Evolutionary conservation across 2,113 vertebrate genomes (phyloP).

Genomic region (Ceyx margarethae): DNA sequence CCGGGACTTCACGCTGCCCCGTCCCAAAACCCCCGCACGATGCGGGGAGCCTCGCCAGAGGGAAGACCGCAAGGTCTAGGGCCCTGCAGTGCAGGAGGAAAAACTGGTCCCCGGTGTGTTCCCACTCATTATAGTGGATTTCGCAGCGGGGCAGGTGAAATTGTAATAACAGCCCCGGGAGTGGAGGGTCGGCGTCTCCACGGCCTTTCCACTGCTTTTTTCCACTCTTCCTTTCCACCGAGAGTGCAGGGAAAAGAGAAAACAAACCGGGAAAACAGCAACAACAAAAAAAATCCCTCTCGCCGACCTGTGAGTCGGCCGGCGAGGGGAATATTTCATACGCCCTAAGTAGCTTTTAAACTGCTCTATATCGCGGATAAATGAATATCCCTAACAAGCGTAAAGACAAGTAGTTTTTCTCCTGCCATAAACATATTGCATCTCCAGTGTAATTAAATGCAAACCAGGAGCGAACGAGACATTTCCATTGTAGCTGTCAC

Average conservation of each 20-base stretch:
- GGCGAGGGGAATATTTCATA: constrained; percentile 6
- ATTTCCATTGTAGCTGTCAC: constrained; percentile 74
- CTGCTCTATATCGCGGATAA: not conserved
- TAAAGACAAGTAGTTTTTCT: constrained; percentile 63
- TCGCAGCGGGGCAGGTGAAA: not conserved
- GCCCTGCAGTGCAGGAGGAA: not conserved
- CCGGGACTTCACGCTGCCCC: not conserved
- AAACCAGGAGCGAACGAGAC: constrained; percentile 67
- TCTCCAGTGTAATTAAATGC: constrained; percentile 72
- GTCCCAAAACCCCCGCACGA: not conserved
- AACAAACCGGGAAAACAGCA: not conserved
- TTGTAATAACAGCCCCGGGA: not conserved
- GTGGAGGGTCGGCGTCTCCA: not conserved
- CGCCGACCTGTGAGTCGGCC: not conserved
- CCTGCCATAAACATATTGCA: constrained; percentile 67
- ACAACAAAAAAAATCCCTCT: not conserved
- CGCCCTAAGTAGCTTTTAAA: constrained; percentile 47
- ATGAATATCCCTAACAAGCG: constrained; percentile 56
- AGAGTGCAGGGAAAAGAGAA: not conserved
- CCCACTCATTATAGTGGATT: not conserved
- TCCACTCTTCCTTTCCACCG: not conserved
- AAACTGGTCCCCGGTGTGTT: not conserved
- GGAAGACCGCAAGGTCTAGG: not conserved
- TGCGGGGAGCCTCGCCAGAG: not conserved
- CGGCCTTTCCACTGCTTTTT: not conserved